Evolutionary conservation across 2,113 vertebrate genomes (phyloP).

Genomic region (Saimiri boliviensis): DNA sequence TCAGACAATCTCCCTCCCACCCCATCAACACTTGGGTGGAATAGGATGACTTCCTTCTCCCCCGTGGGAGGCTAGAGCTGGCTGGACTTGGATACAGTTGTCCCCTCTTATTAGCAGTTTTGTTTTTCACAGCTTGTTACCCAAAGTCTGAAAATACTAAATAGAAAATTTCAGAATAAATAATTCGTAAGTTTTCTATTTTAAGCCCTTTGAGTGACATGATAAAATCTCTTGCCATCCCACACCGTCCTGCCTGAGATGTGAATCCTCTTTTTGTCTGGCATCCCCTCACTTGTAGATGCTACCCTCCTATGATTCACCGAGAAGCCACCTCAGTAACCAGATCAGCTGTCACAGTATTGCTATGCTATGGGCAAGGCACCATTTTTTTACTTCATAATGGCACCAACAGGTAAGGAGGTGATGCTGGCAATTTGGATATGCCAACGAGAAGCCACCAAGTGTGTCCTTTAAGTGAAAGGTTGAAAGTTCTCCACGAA

Average conservation of each 20-base stretch:
- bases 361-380: not conserved
- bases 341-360: not conserved
- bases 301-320: not conserved
- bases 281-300: not conserved
- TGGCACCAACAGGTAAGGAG: not conserved
- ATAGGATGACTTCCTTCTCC: not conserved
- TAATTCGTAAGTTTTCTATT: not conserved
- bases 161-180: not conserved
- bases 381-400: not conserved
- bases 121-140: not conserved
- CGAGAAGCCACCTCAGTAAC: not conserved
- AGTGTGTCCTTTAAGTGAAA: not conserved
- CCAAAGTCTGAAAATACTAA: not conserved
- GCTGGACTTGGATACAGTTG: not conserved
- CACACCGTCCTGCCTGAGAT: not conserved
- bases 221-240: not conserved
- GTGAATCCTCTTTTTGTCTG: not conserved
- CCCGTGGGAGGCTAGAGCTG: not conserved
- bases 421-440: not conserved
- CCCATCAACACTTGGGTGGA: not conserved
- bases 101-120: not conserved
- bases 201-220: not conserved
- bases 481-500: not conserved
- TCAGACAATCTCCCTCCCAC: not conserved
- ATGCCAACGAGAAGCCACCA: not conserved